Conservation (phyloP, 2,113 vertebrate species). For the Bujurquina vittata region DNA sequence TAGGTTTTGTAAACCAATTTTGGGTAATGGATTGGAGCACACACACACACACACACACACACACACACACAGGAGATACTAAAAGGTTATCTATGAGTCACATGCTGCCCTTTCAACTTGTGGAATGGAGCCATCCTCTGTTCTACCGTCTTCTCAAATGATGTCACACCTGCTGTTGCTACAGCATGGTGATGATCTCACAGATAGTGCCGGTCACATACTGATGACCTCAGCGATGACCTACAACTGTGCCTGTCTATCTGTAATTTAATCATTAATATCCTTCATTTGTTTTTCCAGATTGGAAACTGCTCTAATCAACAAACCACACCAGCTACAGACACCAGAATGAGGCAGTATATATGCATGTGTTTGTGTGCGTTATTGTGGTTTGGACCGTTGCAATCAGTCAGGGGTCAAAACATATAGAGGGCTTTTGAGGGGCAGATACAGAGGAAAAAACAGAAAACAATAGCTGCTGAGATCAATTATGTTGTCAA, state of each 20-base stretch:
- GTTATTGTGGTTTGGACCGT: slow-evolving; percentile 2
- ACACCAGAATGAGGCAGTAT: background rate
- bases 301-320: slow-evolving; percentile 43
- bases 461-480: background rate
- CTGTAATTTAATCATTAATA: slow-evolving; percentile 40
- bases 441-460: background rate
- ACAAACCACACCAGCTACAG: background rate
- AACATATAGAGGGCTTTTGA: slow-evolving; percentile 6
- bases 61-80: slow-evolving; percentile 14
- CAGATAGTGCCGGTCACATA: slow-evolving; percentile 38
- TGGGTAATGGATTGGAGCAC: slow-evolving; percentile 51
- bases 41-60: background rate
- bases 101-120: slow-evolving; percentile 47
- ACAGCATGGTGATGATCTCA: slow-evolving; percentile 41
- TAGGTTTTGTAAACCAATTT: slow-evolving; percentile 68
- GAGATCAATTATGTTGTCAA: slow-evolving; percentile 35
- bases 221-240: slow-evolving; percentile 63
- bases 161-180: slow-evolving; percentile 57
- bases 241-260: slow-evolving; percentile 26
- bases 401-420: slow-evolving; percentile 50
- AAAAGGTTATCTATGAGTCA: slow-evolving; percentile 72
- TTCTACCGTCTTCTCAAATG: slow-evolving; percentile 46
- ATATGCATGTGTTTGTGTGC: slow-evolving; percentile 21
- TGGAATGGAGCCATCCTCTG: slow-evolving; percentile 34
- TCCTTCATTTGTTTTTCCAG: slow-evolving; percentile 13